Evolutionary conservation across 2,113 vertebrate species (phyloP), one percentile per base, ranked within the genome.

Genomic region (Gyps fulvus): DNA sequence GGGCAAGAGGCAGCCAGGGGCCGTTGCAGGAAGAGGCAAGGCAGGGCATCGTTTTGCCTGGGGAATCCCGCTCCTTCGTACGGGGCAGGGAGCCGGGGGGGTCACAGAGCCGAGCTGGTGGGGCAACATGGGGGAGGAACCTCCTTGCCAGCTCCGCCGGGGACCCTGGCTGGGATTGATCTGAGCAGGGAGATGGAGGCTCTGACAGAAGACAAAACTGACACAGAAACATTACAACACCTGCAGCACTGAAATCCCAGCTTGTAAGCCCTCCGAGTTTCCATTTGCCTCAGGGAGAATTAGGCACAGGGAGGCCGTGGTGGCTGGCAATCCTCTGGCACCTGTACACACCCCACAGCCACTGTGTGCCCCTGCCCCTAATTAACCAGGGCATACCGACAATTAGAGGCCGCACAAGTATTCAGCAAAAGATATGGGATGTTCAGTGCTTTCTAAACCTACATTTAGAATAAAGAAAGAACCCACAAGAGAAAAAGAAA

Each of bases 271-370:
- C 29, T 31, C 36, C 15, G n/a, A 34, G 32, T 65, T 89, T 82
- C 47, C 14, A 63, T 66, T 73, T 40, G 15, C 34, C 36, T 43
- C 54, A 6, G 49, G 21, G 15, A 86, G 36, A 86, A 73, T 31
- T 40, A 42, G 40, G 27, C 38, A n/a, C 0, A 32, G 18, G 4
- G n/a, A 13, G 11, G 3, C 6, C 0, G 1, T 7, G 2, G 7
- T 43, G 40, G 11, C 5, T 52, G 52, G 29, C 66, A 93, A 72
- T 77, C 19, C 50, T 91, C 42, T 85, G 70, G 29, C 84, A 89
- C 27, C 26, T 59, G 34, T 20, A 66, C 42, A n/a, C 18, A 27
- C 16, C 5, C 31, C 43, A 12, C 19, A 40, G 40, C 19, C 61
- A 14, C 45, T 22, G 18, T 26, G 23, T 84, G 47, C 10, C n/a